Percentiles rank a stretch among this genome's conserved stretches.
Evolutionary conservation across 1,140 invertebrate species (phyloP).

Genomic region (Microplitis mediator): DNA sequence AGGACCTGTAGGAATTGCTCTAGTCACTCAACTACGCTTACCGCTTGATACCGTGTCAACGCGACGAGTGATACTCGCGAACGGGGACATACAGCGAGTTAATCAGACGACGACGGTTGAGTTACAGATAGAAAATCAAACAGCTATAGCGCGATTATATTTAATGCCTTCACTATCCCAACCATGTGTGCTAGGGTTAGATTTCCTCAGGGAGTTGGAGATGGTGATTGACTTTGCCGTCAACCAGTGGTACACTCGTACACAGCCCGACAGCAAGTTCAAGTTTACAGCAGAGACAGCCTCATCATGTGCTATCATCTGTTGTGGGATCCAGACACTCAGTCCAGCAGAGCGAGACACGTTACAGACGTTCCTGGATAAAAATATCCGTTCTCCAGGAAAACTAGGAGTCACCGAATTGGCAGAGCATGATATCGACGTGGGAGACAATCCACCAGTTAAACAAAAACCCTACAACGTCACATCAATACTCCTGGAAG

Average conservation of each 20-base stretch:
- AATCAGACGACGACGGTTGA: not conserved
- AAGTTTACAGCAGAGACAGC: not conserved
- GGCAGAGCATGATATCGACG: slow-evolving; percentile 39
- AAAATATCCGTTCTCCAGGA: not conserved
- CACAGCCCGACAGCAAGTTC: not conserved
- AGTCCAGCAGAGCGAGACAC: not conserved
- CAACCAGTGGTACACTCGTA: not conserved
- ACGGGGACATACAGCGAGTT: not conserved
- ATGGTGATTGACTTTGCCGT: slow-evolving; percentile 19
- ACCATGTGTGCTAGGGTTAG: slow-evolving; percentile 17
- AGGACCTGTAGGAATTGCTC: not conserved
- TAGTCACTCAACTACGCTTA: not conserved
- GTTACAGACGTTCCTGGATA: not conserved
- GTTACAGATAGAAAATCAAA: not conserved
- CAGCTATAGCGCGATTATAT: not conserved
- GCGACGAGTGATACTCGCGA: slow-evolving; percentile 9
- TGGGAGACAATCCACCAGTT: slow-evolving; percentile 34
- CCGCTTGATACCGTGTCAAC: not conserved
- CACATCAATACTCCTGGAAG: slow-evolving; percentile 25
- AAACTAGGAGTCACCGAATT: slow-evolving; percentile 30
- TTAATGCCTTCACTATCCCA: slow-evolving; percentile 1
- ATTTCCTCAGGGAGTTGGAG: not conserved
- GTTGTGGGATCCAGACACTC: slow-evolving; percentile 14
- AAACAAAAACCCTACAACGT: slow-evolving; percentile 39
- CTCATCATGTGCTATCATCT: not conserved